A percentile compares a stretch with the other conserved stretches of the same genome.
Conservation (phyloP, 2,797 vertebrate species). For the Crax fasciolata region DNA sequence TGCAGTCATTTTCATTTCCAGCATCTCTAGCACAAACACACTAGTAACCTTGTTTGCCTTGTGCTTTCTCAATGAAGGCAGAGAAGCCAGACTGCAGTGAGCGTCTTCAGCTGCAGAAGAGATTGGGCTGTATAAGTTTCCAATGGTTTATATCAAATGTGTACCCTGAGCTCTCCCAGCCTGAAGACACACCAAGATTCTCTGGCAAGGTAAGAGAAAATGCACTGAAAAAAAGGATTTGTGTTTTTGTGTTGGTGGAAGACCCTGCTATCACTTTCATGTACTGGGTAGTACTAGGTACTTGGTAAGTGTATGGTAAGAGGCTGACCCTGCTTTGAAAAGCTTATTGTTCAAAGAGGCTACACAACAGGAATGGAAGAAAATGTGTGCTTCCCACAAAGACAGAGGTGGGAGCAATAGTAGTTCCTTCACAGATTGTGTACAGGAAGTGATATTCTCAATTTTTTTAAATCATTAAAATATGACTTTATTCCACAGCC, state of each 20-base stretch:
- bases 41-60: not conserved
- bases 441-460: not conserved
- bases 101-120: slow-evolving; percentile 84
- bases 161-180: slow-evolving; percentile 86
- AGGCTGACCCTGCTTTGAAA: not conserved
- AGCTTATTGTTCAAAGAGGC: not conserved
- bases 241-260: not conserved
- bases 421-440: not conserved
- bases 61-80: slow-evolving; percentile 73
- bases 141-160: slow-evolving; percentile 90
- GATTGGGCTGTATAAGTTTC: slow-evolving; percentile 88
- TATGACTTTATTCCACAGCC: not conserved
- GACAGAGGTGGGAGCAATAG: not conserved
- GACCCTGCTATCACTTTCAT: not conserved
- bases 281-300: not conserved
- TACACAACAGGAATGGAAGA: not conserved
- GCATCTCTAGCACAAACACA: not conserved
- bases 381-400: not conserved
- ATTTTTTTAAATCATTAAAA: not conserved
- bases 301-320: not conserved
- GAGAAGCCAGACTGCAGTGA: slow-evolving; percentile 87
- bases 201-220: slow-evolving; percentile 82
- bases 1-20: not conserved
- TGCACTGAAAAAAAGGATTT: not conserved
- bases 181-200: slow-evolving; percentile 79